Base-by-base conservation (phyloP, 2,113 vertebrate genomes). In the Myotis lucifugus region DNA sequence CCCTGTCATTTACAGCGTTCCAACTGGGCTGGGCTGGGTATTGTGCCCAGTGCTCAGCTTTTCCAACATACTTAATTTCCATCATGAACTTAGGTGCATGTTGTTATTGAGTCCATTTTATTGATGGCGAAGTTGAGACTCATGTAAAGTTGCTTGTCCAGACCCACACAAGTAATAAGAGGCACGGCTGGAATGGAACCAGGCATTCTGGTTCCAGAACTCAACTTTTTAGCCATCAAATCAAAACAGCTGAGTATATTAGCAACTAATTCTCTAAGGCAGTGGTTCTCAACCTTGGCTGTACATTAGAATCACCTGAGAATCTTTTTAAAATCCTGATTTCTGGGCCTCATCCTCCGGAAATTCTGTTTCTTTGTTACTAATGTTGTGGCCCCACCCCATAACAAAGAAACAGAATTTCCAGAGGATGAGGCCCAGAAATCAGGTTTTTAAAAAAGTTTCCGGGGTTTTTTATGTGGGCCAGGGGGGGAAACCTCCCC, bases 41-140 rank as follows among this genome's bases (percentile, higher is more conserved):
- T 5, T 6, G 5, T 50, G 15, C 50, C 19, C 0, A 5, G 23
- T 3, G 25, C 40, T 32, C 40, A 50, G 1, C 17, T 59, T 19
- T 27, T n/a, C 32, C 34, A 72, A 1, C 8, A 46, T 32, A n/a
- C 37, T 27, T 56, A 14, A 17, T 95, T 92, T 59, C 67, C 9
- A 48, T 37, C 0, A 5, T 73, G 67, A 88, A 52, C 40, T 37
- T n/a, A 64, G 73, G 23, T 48, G 11, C 12, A 19, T 82, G 10
- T 37, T 46, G 25, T 50, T 73, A 23, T 17, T 8, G 42, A 83
- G 69, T 32, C 21, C 6, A 12, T 56, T 95, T 89, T 87, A 27
- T 40, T 76, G n/a, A 18, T 29, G 46, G 73, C 3, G 25, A 81
- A 84, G 12, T 23, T 50, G 27, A 90, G 69, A 50, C 29, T 70